These are phyloP conservation scores for Zophobas atratus DNA, from an alignment of 1,140 invertebrate species.

Conservation along the genomic window DNA sequence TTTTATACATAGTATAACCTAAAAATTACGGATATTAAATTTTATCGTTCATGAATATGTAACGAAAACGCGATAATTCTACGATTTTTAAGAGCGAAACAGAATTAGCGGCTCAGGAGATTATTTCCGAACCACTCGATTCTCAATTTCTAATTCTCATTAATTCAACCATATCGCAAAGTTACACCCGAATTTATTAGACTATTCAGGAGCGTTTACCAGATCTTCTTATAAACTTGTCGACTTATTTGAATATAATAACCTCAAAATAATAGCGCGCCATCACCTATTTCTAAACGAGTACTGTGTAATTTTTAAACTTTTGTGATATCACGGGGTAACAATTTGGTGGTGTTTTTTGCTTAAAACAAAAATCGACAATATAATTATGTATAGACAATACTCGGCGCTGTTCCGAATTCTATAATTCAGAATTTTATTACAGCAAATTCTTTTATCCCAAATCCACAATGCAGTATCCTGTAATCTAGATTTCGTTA, in stretches of 20 bases:
- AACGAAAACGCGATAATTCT: constrained; percentile 18
- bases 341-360: too few relatives aligned
- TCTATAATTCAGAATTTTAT: too few relatives aligned
- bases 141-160: constrained; percentile 31
- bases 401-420: too few relatives aligned
- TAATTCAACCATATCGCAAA: constrained; percentile 39
- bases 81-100: constrained; percentile 35
- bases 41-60: constrained; percentile 41
- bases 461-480: too few relatives aligned
- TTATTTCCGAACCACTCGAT: constrained; percentile 4
- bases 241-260: not conserved
- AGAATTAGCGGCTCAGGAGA: constrained; percentile 14
- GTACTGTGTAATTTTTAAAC: too few relatives aligned
- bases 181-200: constrained; percentile 25
- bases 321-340: too few relatives aligned
- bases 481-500: too few relatives aligned
- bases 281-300: too few relatives aligned
- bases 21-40: constrained; percentile 21
- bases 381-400: too few relatives aligned
- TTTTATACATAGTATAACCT: constrained; percentile 27
- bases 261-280: too few relatives aligned
- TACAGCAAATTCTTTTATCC: too few relatives aligned
- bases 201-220: constrained; percentile 8
- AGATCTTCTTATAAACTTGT: not conserved
- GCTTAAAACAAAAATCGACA: too few relatives aligned